Evolutionary conservation across 2,888 invertebrate genomes (phyloP), one percentile per base, ranked within the genome.

Genomic region (Himalopsyche japonica): DNA sequence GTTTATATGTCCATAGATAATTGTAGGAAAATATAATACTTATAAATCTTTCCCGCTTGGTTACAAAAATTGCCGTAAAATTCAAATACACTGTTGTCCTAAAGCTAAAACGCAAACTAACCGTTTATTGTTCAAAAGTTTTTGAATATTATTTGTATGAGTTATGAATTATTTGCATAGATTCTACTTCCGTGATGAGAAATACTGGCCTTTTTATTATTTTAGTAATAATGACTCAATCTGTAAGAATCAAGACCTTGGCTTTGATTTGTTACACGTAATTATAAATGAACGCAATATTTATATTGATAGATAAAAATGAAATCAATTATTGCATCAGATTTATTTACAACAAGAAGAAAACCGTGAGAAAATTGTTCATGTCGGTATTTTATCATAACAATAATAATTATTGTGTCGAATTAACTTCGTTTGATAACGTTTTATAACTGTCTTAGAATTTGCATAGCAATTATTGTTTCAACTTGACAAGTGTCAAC

Each of bases 321-420:
- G 70, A 32, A 85, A 49, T 37, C 76, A 86, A 86, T 86, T 85
- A 79, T 81, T 77, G 77, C 82, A 82, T 82, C 84, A 87, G 86
- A 86, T 87, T 86, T 84, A 86, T 88, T 87, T 87, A 87, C 86
- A 79, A 86, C 87, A 82, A 85, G 81, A 34, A 64, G 20, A 57
- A 57, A 57, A 20, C 20, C 57, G 57, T 57, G 57, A 57, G 57
- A 57, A 57, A 57, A 57, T 57, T 10, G 57, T 20, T 57, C 4
- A 20, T 10, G 20, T 24, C 24, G 5, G 20, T 7, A 57, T 57
- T 57, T 57, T 57, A 57, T 24, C 20, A 20, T 20, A 6, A 24
- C 8, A 4, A 20, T 57, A 57, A 57, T 57, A 57, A 57, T 57
- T 57, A 20, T 57, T 57, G 10, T 24, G 43, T 15, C 0, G 43